Evolutionary conservation across 2,888 invertebrate species (phyloP).

Genomic region (Cryptocephalus primarius): DNA sequence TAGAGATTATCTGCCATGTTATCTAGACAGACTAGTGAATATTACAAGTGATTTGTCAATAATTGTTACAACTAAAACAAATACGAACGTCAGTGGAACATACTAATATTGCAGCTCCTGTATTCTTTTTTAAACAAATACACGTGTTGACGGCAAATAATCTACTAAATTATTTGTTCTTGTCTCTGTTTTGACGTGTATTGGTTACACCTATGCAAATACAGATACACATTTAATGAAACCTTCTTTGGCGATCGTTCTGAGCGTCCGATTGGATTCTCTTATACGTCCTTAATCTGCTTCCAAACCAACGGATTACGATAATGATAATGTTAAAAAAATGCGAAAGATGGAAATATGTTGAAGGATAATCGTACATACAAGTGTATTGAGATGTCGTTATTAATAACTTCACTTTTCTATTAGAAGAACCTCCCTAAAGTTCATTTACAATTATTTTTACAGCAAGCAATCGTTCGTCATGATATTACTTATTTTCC

Average conservation of each 20-base stretch:
- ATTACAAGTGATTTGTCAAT: slow-evolving; percentile 38
- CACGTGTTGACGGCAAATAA: slow-evolving; percentile 20
- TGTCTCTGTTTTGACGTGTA: slow-evolving; percentile 14
- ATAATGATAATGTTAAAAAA: too few species aligned
- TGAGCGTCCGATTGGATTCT: too few species aligned
- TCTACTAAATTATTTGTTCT: slow-evolving; percentile 6
- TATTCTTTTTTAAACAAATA: slow-evolving; percentile 18
- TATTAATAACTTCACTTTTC: too few species aligned
- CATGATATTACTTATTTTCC: too few species aligned
- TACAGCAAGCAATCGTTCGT: too few species aligned
- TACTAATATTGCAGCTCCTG: slow-evolving; percentile 21
- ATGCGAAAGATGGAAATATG: too few species aligned
- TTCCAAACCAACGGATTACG: too few species aligned
- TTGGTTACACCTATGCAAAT: slow-evolving; percentile 29
- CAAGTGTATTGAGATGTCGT: too few species aligned
- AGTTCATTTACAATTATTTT: too few species aligned
- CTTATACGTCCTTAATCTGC: too few species aligned
- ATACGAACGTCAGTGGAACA: slow-evolving; percentile 22
- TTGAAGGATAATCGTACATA: too few species aligned
- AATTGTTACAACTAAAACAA: slow-evolving; percentile 36
- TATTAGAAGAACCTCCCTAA: too few species aligned
- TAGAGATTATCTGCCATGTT: slow-evolving; percentile 24
- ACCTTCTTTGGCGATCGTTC: slow-evolving; percentile 10
- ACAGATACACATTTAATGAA: slow-evolving; percentile 30
- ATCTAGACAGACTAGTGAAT: slow-evolving; percentile 31